Evolutionary conservation across 2,888 invertebrate genomes (phyloP).

Genomic region (Drosophila glabriapex): DNA sequence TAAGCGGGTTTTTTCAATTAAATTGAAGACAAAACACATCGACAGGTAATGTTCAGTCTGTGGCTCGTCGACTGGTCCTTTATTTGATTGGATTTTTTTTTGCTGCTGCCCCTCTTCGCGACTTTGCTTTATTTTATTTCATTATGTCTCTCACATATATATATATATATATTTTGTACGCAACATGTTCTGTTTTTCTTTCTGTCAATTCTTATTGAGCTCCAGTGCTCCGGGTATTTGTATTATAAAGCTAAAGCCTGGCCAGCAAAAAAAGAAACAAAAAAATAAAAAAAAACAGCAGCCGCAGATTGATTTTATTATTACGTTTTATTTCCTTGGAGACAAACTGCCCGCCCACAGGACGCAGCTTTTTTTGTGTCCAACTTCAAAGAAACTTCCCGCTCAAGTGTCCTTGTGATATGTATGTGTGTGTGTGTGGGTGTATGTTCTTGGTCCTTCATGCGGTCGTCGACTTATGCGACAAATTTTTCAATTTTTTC

Average conservation of each 20-base stretch:
- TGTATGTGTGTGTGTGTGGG: constrained; percentile 32
- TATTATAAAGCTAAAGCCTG: constrained; percentile 46
- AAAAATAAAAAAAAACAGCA: constrained; percentile 28
- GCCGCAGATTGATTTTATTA: constrained; percentile 80
- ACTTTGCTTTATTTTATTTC: constrained; percentile 66
- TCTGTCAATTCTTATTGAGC: constrained; percentile 41
- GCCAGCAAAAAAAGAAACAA: constrained; percentile 6
- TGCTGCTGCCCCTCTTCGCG: constrained; percentile 5
- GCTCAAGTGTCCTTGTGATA: constrained; percentile 67
- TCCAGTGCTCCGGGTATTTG: constrained; percentile 42
- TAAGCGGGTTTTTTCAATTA: constrained; percentile 68
- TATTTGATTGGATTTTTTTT: constrained; percentile 73
- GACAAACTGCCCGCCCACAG: constrained; percentile 73
- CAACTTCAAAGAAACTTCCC: constrained; percentile 78
- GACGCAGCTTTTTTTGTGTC: constrained; percentile 38
- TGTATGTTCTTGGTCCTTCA: constrained; percentile 45
- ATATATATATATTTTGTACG: constrained; percentile 10
- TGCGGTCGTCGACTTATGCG: constrained; percentile 67
- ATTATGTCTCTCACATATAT: constrained; percentile 39
- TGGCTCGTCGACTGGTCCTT: constrained; percentile 15
- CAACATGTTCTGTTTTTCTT: constrained; percentile 23
- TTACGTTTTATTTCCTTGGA: constrained; percentile 82
- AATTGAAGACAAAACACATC: constrained; percentile 65
- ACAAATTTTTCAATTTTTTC: constrained; percentile 73
- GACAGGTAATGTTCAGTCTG: constrained; percentile 57